Conservation (phyloP, 2,113 vertebrate species). For the Silurus meridionalis region DNA sequence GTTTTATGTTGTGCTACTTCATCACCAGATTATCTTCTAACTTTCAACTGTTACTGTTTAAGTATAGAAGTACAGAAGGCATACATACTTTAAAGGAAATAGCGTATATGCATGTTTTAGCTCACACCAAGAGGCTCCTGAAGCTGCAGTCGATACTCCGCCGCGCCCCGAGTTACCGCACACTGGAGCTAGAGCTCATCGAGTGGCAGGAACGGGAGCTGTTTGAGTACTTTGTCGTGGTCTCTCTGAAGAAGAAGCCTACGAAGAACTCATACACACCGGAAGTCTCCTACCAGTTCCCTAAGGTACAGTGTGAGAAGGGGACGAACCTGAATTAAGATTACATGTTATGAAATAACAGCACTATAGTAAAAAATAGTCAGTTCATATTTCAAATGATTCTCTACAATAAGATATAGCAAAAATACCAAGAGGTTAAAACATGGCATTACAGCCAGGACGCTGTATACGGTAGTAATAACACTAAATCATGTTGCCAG, state of each 20-base stretch:
- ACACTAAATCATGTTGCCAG: conserved; percentile 54
- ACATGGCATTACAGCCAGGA: not conserved
- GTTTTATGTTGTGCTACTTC: not conserved
- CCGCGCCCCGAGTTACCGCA: conserved; percentile 92
- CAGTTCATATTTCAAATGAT: not conserved
- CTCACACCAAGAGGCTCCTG: conserved; percentile 91
- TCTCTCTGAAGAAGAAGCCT: conserved; percentile 95
- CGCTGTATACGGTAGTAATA: conserved; percentile 46
- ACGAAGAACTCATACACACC: conserved; percentile 90
- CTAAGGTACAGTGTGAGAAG: conserved; percentile 79
- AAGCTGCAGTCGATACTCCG: conserved; percentile 95
- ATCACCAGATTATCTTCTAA: not conserved
- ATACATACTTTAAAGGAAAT: too few species aligned
- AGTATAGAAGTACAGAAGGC: not conserved
- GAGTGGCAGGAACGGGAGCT: conserved; percentile 98
- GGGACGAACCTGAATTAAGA: not conserved
- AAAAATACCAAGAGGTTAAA: not conserved
- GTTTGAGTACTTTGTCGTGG: conserved; percentile 97
- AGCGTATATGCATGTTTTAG: conserved; percentile 61
- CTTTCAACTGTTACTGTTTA: not conserved
- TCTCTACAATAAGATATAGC: not conserved
- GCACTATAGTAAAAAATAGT: not conserved
- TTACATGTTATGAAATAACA: not conserved
- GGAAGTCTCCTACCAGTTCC: conserved; percentile 97
- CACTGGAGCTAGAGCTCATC: conserved; percentile 93